A percentile compares a stretch with the other conserved stretches of the same genome.
Conservation (phyloP, 2,113 vertebrate genomes). For the Phylloscopus trochiloides region DNA sequence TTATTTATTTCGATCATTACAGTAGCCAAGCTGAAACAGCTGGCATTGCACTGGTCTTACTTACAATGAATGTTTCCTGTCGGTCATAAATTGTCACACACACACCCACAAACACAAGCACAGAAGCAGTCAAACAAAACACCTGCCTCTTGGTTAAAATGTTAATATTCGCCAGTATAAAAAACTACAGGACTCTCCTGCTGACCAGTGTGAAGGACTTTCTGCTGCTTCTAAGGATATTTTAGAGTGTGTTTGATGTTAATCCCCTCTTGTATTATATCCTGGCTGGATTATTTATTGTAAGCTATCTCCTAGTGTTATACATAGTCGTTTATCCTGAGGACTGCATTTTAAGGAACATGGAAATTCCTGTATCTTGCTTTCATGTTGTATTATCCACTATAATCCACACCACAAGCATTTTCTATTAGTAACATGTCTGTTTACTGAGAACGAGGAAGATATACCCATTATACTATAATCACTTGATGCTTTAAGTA, state of each 20-base stretch:
- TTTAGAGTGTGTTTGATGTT: neutral
- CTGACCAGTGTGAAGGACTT: neutral
- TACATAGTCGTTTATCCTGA: neutral
- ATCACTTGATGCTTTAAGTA: neutral
- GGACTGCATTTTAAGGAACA: neutral
- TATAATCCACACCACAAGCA: neutral
- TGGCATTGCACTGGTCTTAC: neutral
- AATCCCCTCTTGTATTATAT: neutral
- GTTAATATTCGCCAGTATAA: neutral
- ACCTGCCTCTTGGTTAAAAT: neutral
- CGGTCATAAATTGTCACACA: neutral
- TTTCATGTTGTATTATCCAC: neutral
- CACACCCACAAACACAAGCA: fast-evolving
- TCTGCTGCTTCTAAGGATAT: neutral
- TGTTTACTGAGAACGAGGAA: neutral
- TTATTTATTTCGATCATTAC: neutral
- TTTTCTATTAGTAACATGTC: neutral
- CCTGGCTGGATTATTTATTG: neutral
- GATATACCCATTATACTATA: neutral
- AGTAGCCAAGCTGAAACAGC: neutral
- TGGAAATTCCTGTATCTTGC: neutral
- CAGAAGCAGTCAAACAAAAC: neutral
- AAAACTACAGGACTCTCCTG: neutral
- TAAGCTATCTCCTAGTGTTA: neutral
- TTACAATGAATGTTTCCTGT: neutral